Conservation (phyloP, 2,888 invertebrate species). For the Capitulum mitella region DNA sequence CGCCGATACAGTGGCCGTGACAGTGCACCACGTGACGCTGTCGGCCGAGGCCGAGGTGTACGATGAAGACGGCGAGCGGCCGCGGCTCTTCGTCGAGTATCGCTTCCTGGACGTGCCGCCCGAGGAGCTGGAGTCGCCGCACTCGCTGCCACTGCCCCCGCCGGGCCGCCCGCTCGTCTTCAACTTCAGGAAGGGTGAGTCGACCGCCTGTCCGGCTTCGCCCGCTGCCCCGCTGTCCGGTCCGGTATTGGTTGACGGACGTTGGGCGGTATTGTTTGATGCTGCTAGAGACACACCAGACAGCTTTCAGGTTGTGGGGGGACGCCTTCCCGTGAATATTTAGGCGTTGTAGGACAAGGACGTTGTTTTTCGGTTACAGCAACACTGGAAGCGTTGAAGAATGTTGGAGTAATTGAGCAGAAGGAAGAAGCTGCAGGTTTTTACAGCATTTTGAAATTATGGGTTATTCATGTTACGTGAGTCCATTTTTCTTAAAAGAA, state of each 20-base stretch:
- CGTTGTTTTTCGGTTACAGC: neutral
- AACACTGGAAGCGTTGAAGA: neutral
- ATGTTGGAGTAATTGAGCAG: neutral
- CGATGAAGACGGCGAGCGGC: constrained; percentile 39
- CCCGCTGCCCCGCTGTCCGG: too few relatives aligned
- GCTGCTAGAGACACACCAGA: too few relatives aligned
- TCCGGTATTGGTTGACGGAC: too few relatives aligned
- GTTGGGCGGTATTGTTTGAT: too few relatives aligned
- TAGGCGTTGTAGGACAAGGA: too few relatives aligned
- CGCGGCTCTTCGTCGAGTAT: constrained; percentile 45
- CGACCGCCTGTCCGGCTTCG: neutral
- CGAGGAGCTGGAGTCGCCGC: constrained; percentile 46
- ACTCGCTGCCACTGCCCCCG: constrained; percentile 45
- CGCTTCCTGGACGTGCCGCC: constrained; percentile 44
- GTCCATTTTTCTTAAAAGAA: too few relatives aligned
- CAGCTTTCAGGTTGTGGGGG: neutral
- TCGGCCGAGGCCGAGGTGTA: constrained; percentile 34
- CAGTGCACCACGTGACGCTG: neutral
- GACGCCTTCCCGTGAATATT: too few relatives aligned
- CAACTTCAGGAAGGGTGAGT: constrained; percentile 45
- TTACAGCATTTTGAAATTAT: too few relatives aligned
- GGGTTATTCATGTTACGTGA: too few relatives aligned
- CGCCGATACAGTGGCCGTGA: constrained; percentile 17
- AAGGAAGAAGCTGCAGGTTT: too few relatives aligned
- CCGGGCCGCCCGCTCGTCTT: constrained; percentile 43